Evolutionary conservation across 1,140 invertebrate genomes (phyloP).

Genomic region (Zaprionus africanus): DNA sequence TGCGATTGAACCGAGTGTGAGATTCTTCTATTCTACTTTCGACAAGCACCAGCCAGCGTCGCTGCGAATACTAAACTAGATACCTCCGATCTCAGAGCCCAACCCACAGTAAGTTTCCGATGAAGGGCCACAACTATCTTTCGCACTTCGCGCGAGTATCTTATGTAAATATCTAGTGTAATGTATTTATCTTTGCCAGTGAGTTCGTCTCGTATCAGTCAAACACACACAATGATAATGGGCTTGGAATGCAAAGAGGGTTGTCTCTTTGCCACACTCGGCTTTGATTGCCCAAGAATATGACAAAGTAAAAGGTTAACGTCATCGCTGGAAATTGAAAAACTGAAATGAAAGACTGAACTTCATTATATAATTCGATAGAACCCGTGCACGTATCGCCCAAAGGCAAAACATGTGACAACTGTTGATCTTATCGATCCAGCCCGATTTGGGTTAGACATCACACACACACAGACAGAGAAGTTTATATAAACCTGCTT

Average conservation of each 20-base stretch:
- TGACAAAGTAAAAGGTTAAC: not conserved
- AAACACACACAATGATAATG: conserved; percentile 26
- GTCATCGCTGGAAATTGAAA: not conserved
- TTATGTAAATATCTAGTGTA: conserved; percentile 35
- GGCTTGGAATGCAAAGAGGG: conserved; percentile 16
- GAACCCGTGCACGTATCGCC: conserved; percentile 12
- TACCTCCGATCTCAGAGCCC: not conserved
- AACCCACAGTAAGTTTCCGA: conserved; percentile 26
- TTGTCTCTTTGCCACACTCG: conserved; percentile 4
- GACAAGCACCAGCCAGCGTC: conserved; percentile 69
- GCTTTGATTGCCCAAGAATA: not conserved
- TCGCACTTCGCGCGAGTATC: conserved; percentile 19
- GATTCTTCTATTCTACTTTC: conserved; percentile 83
- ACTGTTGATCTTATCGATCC: conserved; percentile 38
- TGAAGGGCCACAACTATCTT: not conserved
- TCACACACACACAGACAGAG: conserved; percentile 18
- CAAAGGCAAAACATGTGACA: conserved; percentile 53
- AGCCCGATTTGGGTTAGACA: conserved; percentile 36
- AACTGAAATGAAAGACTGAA: not conserved
- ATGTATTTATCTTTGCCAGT: conserved; percentile 34
- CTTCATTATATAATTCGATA: not conserved
- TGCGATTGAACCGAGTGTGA: conserved; percentile 62
- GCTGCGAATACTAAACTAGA: not conserved
- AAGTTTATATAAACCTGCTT: conserved; percentile 48
- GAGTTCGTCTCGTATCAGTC: conserved; percentile 27